Evolutionary conservation across 1,140 invertebrate species (phyloP), one percentile per base, ranked within the genome.

Genomic region (Drosophila orosa): DNA sequence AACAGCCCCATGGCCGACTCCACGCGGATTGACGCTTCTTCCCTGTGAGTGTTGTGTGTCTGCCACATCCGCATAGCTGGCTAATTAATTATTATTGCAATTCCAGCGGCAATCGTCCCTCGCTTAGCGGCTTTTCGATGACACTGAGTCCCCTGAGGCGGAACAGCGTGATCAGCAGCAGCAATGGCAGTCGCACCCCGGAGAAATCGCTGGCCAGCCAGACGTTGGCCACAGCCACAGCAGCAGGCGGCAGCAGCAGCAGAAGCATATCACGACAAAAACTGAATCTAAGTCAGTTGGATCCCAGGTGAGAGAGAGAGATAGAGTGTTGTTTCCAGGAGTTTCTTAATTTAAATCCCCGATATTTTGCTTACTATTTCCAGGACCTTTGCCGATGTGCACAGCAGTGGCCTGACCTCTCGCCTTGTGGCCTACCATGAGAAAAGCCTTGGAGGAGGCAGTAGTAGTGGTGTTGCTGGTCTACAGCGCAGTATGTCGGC

Each of bases 391-490:
- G 91, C 91, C 44, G 93, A 93, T 72, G 90, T 92, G 5, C 92
- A 93, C 73, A 93, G 93, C 66, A 92, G 92, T 48, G 93, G 93
- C 2, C 68, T 93, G 42, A 74, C 92, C 7, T 86, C 87, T 5
- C 80, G 93, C 13, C 89, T 93, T 39, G 92, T 92, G 1, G 82
- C 91, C 47, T 93, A 93, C 63, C 90, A 91, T 29, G 65, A 72
- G 61, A 92, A 55, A 47, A 67, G 47, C 47, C 55, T 42, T 3
- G 71, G 15, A 22, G 61, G 31, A 44, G 9, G 31, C 33, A 17
- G n/a, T 9, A 13, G 13, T 13, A 24, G 61, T 15, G 67, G 24
- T 17, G 24, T 1, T 10, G 9, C 22, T 24, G 42, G 76, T 1
- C 60, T 91, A 15, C 81, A 90, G 25, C 90, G 90, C 25, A 91